Percentiles rank a stretch among this genome's conserved stretches.
These are phyloP conservation scores for Esox masquinongy DNA, from an alignment of 2,797 vertebrate species.

Conservation along the genomic window DNA sequence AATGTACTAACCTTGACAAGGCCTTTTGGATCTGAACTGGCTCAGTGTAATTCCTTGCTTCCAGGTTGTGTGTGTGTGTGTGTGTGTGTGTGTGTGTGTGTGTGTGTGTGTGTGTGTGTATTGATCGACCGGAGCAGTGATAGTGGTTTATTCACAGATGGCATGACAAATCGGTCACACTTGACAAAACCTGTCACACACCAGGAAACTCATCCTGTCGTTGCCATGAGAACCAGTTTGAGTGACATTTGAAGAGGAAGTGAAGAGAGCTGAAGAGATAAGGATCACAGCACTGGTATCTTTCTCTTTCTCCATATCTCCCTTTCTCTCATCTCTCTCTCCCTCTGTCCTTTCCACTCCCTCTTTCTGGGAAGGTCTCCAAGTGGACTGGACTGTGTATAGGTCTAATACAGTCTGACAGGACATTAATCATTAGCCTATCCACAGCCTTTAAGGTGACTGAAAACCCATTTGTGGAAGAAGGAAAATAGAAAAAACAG, in stretches of 20 bases:
- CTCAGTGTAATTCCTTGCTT: background rate
- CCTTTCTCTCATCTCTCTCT: background rate
- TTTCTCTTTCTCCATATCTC: background rate
- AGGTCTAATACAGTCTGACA: constrained; percentile 72
- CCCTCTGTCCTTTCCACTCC: background rate
- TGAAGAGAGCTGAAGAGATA: constrained; percentile 9
- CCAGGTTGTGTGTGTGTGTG: background rate
- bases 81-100: background rate
- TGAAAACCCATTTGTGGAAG: constrained; percentile 46
- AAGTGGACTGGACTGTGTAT: constrained; percentile 57
- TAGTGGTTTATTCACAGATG: constrained; percentile 33
- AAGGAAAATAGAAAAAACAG: constrained; percentile 6
- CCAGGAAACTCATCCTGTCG: constrained; percentile 17
- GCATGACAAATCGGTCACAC: constrained; percentile 40
- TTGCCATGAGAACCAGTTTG: constrained; percentile 33
- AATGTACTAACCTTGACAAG: background rate
- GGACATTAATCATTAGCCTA: constrained; percentile 76
- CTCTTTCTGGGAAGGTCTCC: constrained; percentile 57
- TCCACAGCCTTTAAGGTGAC: constrained; percentile 63
- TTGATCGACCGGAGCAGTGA: constrained; percentile 27
- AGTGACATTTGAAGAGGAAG: constrained; percentile 26
- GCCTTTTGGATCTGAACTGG: background rate
- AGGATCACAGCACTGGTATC: constrained; percentile 2
- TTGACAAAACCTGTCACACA: constrained; percentile 36
- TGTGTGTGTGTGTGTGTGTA: background rate